Conservation (phyloP, 2,797 vertebrate genomes). For the Molossus molossus region DNA sequence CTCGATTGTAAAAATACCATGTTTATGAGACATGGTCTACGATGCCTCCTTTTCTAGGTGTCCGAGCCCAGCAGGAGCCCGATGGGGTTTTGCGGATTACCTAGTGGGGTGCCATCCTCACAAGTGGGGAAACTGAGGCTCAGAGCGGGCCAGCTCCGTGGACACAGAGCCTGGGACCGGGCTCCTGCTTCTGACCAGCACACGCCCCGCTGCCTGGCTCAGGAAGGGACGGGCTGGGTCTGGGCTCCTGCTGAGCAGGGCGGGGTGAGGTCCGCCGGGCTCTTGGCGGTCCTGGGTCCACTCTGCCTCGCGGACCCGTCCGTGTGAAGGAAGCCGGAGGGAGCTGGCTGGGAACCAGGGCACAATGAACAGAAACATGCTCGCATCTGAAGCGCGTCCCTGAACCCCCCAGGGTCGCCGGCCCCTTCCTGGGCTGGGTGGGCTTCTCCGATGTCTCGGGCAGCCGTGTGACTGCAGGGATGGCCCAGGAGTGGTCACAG, state of each 20-base stretch:
- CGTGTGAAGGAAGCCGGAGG: neutral
- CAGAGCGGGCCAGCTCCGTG: neutral
- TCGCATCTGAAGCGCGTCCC: neutral
- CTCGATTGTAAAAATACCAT: neutral
- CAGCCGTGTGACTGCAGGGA: neutral
- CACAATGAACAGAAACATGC: too few species aligned
- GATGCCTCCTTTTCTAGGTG: neutral
- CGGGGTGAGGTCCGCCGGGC: neutral
- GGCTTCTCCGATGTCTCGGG: neutral
- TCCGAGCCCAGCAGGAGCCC: neutral
- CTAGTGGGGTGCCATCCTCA: fast-evolving
- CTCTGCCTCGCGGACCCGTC: fast-evolving
- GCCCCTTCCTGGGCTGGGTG: neutral
- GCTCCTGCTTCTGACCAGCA: neutral
- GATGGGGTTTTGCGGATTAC: neutral
- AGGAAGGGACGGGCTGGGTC: neutral
- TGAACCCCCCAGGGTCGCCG: neutral
- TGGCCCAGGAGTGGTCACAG: neutral
- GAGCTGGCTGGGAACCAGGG: neutral
- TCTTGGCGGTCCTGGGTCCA: neutral
- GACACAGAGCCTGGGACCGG: neutral
- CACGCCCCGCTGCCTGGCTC: fast-evolving
- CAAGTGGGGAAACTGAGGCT: neutral
- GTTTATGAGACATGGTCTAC: neutral
- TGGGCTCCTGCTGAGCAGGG: fast-evolving